Conservation (phyloP, 1,140 invertebrate genomes). For the Plutomurus gul region DNA sequence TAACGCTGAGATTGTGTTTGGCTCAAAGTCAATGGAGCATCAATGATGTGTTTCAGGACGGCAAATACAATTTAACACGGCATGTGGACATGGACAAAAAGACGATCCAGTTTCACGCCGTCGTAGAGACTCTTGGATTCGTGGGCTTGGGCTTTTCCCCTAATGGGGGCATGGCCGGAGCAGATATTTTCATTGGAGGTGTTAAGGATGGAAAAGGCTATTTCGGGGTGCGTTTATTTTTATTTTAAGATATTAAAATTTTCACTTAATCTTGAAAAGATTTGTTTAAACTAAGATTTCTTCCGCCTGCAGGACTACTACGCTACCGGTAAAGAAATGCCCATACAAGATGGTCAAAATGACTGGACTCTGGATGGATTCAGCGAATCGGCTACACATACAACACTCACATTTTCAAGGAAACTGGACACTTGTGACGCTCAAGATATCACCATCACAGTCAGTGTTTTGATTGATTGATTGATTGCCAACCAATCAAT, state of each 20-base stretch:
- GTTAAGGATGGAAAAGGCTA: not conserved
- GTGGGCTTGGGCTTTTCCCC: not conserved
- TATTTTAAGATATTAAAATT: not conserved
- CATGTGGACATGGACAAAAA: not conserved
- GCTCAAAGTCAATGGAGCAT: no score
- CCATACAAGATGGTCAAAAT: not conserved
- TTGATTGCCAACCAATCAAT: no score
- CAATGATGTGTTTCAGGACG: no score
- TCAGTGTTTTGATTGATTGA: no score
- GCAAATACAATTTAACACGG: not conserved
- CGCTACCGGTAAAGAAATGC: not conserved
- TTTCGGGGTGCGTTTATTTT: not conserved
- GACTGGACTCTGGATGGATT: not conserved
- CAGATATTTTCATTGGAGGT: conserved; percentile 17
- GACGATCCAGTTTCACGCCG: not conserved
- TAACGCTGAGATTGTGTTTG: no score
- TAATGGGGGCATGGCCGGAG: not conserved
- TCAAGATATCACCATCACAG: not conserved
- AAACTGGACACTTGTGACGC: not conserved
- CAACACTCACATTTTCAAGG: not conserved
- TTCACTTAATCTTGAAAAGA: no score
- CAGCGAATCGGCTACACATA: not conserved
- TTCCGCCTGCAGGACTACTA: conserved; percentile 24
- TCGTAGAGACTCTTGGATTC: not conserved
- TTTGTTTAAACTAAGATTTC: no score